Evolutionary conservation across 2,797 vertebrate species (phyloP), one percentile per base, ranked within the genome.

Genomic region (Pipistrellus pipistrellus): DNA sequence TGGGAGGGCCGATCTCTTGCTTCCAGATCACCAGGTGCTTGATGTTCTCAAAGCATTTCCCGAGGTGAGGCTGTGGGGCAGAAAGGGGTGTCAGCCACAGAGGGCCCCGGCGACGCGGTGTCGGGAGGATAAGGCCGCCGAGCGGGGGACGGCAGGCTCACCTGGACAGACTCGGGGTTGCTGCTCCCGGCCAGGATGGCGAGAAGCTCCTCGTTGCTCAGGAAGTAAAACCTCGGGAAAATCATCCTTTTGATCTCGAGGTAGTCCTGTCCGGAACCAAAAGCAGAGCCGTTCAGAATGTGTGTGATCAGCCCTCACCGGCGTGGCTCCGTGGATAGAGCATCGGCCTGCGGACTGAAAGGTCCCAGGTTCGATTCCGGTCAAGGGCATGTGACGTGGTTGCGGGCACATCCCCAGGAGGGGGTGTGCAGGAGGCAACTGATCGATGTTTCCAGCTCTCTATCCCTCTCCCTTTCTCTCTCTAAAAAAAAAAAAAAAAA

Each of bases 181-280:
- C 94, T 96, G 96, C 97, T 97, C 48, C 97, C 90, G 55, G 98
- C 94, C 82, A 98, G 59, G 93, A 98, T 97, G 18, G 97, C 95
- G 38, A 98, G 95, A 44, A 98, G 97, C 48, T 98, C 98, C 41
- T 96, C 91, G n/a, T 97, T 98, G 95, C 98, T 98, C 68, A 98
- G 98, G 91, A 98, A 98, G 96, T 98, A 98, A 96, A 98, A 98
- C 85, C 98, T 97, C 82, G 98, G 98, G 64, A 98, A 98, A 96
- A 97, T n/a, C 53, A 88, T 97, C 73, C 98, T 96, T 93, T 98
- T 98, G 73, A 96, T 95, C 94, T 98, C 98, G 91, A 98, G 96
- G 95, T 98, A 98, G 48, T 98, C 98, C 98, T 98, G 96, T 85
- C 51, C 62, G 85, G 69, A 95, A 90, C 27, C 83, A 95, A 92